A percentile compares a stretch with the other conserved stretches of the same genome.
Evolutionary conservation across 2,797 vertebrate species (phyloP).

Genomic region (Xiphophorus birchmanni): DNA sequence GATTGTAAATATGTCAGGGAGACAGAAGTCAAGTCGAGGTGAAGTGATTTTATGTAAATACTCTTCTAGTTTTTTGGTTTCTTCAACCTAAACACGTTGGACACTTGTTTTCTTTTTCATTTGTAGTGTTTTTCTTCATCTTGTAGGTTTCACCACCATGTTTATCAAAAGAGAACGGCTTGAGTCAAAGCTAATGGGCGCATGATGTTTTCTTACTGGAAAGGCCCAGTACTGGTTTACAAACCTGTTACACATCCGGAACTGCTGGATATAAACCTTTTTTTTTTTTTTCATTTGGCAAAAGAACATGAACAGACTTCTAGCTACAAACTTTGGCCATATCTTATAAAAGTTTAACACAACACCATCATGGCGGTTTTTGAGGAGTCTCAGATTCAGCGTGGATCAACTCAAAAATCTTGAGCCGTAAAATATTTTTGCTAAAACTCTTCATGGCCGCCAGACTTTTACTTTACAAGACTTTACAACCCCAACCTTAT

Average conservation of each 20-base stretch:
- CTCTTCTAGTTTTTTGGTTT: neutral
- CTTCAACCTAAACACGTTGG: conserved; percentile 24
- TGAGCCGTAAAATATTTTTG: too few species aligned
- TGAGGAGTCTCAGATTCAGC: neutral
- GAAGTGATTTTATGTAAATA: conserved; percentile 15
- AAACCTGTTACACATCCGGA: neutral
- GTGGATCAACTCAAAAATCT: too few species aligned
- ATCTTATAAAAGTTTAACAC: neutral
- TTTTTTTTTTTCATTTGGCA: neutral
- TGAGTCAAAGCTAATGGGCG: neutral
- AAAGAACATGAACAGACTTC: neutral
- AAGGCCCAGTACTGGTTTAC: neutral
- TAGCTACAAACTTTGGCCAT: neutral
- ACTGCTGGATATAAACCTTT: neutral
- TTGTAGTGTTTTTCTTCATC: conserved; percentile 30
- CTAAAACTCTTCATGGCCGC: too few species aligned
- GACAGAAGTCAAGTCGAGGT: conserved; percentile 12
- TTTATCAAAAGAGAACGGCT: neutral
- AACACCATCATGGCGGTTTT: neutral
- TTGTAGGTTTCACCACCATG: neutral
- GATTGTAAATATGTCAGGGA: conserved; percentile 6
- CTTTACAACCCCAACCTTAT: neutral
- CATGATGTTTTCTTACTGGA: neutral
- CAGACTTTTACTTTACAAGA: neutral
- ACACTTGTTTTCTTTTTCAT: conserved; percentile 26